phyloP scores from a whole-genome alignment of 2,888 invertebrate species.

The Luperina testacea region DNA sequence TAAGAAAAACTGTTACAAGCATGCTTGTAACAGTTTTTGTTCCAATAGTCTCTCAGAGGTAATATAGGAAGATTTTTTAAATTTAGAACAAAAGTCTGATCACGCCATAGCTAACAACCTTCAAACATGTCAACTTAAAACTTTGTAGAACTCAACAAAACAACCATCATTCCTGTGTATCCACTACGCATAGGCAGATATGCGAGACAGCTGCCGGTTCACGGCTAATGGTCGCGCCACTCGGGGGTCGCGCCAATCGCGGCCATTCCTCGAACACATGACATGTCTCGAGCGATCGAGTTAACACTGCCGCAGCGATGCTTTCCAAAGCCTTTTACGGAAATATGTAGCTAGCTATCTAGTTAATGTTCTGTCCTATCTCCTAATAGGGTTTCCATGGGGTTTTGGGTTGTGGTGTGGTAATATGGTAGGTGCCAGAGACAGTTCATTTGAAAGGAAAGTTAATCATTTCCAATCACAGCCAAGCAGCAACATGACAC shows the following conservation, averaged over 20 bases:
- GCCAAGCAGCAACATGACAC: background rate
- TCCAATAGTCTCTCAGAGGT: background rate
- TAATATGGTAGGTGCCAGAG: background rate
- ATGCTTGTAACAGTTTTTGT: background rate
- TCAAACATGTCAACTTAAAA: background rate
- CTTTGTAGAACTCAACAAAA: background rate
- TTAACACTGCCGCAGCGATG: constrained; percentile 12
- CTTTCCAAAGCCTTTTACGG: constrained; percentile 42
- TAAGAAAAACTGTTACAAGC: too few relatives aligned
- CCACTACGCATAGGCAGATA: background rate
- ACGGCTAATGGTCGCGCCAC: constrained; percentile 12
- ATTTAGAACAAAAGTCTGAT: background rate
- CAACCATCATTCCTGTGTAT: background rate
- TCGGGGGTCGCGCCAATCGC: constrained; percentile 21
- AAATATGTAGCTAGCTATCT: constrained; percentile 21
- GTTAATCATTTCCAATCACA: background rate
- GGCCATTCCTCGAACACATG: constrained; percentile 35
- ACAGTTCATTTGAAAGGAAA: background rate
- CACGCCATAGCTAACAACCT: background rate
- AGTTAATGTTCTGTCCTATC: constrained; percentile 1
- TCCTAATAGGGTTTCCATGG: background rate
- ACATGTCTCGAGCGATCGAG: constrained; percentile 13
- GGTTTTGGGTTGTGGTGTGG: background rate
- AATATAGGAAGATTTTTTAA: background rate
- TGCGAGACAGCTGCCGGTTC: background rate